Conservation (phyloP, 2,888 invertebrate genomes). For the Lasioglossum morio region DNA sequence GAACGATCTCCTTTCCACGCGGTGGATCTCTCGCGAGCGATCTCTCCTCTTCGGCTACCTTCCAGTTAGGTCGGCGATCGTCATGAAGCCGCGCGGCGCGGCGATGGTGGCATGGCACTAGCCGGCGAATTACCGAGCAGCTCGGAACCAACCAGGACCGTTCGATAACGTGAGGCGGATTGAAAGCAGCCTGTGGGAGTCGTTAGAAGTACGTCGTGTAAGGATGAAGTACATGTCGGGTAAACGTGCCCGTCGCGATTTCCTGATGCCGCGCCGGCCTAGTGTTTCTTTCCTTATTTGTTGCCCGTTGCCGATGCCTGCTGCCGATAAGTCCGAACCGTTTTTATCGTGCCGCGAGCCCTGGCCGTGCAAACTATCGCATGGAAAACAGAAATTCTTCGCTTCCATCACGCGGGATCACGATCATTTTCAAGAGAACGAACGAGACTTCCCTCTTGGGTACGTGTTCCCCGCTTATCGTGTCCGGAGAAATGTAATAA, state of each 20-base stretch:
- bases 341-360: conserved; percentile 35
- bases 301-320: conserved; percentile 54
- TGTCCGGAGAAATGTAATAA: neutral
- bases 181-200: conserved; percentile 69
- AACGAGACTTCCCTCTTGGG: neutral
- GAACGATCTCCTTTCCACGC: conserved; percentile 41
- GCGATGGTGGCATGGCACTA: neutral
- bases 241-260: conserved; percentile 66
- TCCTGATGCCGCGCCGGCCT: conserved; percentile 56
- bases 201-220: conserved; percentile 67
- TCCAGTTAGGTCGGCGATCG: conserved; percentile 54
- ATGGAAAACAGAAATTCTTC: conserved; percentile 53
- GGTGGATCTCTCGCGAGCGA: conserved; percentile 46
- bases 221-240: conserved; percentile 65
- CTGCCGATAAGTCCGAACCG: conserved; percentile 46
- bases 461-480: neutral
- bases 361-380: conserved; percentile 10
- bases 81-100: neutral
- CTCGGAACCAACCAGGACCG: conserved; percentile 38
- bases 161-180: conserved; percentile 70
- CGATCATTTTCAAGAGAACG: neutral
- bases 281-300: conserved; percentile 71
- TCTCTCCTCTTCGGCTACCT: conserved; percentile 48
- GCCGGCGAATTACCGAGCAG: conserved; percentile 56
- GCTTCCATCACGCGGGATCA: neutral